These are phyloP conservation scores for Synchiropus splendidus DNA, from an alignment of 2,113 vertebrate species.

Conservation along the genomic window DNA sequence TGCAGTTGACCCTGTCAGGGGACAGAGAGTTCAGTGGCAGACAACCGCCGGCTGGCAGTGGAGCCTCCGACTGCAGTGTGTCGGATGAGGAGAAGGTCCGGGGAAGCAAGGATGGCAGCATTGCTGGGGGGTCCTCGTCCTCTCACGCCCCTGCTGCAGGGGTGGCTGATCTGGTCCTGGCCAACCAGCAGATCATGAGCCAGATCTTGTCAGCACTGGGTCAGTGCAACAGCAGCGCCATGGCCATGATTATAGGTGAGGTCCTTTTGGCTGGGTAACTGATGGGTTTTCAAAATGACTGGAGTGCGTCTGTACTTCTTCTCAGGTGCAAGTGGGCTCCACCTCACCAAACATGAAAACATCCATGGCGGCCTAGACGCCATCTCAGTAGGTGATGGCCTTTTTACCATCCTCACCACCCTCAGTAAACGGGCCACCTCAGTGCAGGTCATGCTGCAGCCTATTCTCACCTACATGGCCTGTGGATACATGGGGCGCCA, in stretches of 20 bases:
- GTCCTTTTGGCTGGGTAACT: not conserved
- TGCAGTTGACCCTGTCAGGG: conserved; percentile 88
- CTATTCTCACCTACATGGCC: conserved; percentile 98
- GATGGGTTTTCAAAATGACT: no score
- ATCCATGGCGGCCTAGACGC: conserved; percentile 96
- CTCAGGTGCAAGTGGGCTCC: conserved; percentile 91
- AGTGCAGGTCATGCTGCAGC: conserved; percentile 95
- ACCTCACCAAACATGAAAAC: conserved; percentile 97
- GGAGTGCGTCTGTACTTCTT: conserved; percentile 7
- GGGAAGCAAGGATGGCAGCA: conserved; percentile 79
- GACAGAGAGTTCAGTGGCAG: conserved; percentile 90
- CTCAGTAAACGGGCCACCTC: conserved; percentile 95
- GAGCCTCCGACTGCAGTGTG: conserved; percentile 84
- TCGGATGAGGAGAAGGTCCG: conserved; percentile 98
- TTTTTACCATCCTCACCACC: conserved; percentile 95
- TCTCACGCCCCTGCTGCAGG: conserved; percentile 78
- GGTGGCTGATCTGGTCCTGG: conserved; percentile 91
- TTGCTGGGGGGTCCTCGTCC: conserved; percentile 65
- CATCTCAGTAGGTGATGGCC: conserved; percentile 94
- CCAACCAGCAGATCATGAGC: conserved; percentile 98
- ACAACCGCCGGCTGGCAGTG: conserved; percentile 70
- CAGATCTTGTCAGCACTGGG: conserved; percentile 95
- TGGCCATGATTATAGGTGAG: conserved; percentile 98
- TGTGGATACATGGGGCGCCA: conserved; percentile 99
- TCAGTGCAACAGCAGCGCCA: conserved; percentile 98